These are phyloP conservation scores for Otolemur garnettii DNA, from an alignment of 2,113 vertebrate species.

Conservation along the genomic window DNA sequence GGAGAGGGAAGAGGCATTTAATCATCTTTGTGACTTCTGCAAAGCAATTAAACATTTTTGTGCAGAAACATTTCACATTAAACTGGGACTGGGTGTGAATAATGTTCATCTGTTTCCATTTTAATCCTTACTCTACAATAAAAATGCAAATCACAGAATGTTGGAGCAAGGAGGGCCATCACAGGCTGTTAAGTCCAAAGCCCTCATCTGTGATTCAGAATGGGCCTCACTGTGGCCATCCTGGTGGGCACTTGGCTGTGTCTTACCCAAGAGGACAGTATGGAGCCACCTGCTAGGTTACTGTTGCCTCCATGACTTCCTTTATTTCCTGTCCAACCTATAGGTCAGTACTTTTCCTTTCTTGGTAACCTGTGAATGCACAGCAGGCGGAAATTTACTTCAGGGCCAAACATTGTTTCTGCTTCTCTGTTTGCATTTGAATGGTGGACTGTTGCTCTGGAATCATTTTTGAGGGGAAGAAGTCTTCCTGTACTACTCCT, in stretches of 20 bases:
- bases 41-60: constrained; percentile 74
- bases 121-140: constrained; percentile 73
- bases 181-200: not conserved
- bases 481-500: not conserved
- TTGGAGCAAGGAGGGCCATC: constrained; percentile 25
- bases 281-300: not conserved
- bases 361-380: not conserved
- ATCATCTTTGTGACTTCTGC: constrained; percentile 73
- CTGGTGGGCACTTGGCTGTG: not conserved
- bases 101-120: constrained; percentile 79
- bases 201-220: constrained; percentile 16
- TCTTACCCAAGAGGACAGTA: not conserved
- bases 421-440: constrained; percentile 1
- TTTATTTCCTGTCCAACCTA: not conserved
- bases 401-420: not conserved
- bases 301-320: not conserved
- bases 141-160: constrained; percentile 75
- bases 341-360: not conserved
- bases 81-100: constrained; percentile 71
- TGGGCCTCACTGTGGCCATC: not conserved
- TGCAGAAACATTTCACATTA: constrained; percentile 77
- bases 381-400: constrained; percentile 15
- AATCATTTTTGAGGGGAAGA: constrained; percentile 1
- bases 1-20: constrained; percentile 63
- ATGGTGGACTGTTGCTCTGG: not conserved